Evolutionary conservation across 2,888 invertebrate species (phyloP).

Genomic region (Megalurothrips usitatus): DNA sequence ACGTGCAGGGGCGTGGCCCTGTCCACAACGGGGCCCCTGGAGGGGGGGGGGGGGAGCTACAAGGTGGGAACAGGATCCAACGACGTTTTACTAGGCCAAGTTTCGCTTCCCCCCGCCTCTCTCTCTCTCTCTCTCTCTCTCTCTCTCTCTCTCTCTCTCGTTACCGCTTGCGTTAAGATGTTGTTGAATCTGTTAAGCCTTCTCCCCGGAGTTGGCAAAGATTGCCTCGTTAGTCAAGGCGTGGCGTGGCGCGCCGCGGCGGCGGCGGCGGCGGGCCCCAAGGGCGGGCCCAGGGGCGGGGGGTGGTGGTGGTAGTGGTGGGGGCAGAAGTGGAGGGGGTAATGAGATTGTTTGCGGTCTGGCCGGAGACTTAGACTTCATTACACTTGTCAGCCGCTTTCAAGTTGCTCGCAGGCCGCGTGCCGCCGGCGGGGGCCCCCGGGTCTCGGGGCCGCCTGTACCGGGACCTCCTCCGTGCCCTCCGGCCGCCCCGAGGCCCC

Average conservation of each 20-base stretch:
- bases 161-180: constrained; percentile 8
- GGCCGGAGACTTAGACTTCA: constrained; percentile 22
- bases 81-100: not conserved
- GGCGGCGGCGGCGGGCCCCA: not conserved
- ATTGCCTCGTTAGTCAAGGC: constrained; percentile 24
- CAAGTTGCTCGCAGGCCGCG: constrained; percentile 35
- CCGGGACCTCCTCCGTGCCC: constrained; percentile 35
- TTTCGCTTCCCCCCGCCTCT: not conserved
- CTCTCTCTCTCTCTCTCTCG: not conserved
- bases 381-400: constrained; percentile 24
- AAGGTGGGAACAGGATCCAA: not conserved
- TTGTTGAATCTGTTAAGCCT: constrained; percentile 26
- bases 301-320: not conserved
- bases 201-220: constrained; percentile 17
- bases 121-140: not conserved
- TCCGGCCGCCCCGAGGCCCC: constrained; percentile 42
- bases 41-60: constrained; percentile 36
- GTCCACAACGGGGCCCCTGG: too few relatives aligned
- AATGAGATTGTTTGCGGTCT: constrained; percentile 25
- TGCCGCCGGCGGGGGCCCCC: constrained; percentile 34
- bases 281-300: not conserved
- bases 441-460: too few relatives aligned
- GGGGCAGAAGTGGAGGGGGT: constrained; percentile 1
- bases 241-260: not conserved
- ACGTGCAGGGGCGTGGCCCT: too few relatives aligned